These are phyloP conservation scores for Nothocercus nigrocapillus DNA, from an alignment of 2,113 vertebrate species.

Conservation along the genomic window DNA sequence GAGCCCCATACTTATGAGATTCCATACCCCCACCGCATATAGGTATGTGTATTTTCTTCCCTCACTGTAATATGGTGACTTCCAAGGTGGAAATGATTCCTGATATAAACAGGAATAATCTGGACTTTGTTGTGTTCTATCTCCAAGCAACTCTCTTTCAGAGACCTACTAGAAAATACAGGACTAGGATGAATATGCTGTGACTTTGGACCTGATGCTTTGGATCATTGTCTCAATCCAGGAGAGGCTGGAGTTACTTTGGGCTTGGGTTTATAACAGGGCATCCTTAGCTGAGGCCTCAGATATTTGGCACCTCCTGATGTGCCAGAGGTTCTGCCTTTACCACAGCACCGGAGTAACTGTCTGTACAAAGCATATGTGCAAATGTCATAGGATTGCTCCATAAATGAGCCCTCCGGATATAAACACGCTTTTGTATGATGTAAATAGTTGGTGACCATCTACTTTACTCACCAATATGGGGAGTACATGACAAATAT, in stretches of 20 bases:
- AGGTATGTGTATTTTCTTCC: background rate
- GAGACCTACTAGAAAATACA: background rate
- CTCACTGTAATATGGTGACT: background rate
- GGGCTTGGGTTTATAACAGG: background rate
- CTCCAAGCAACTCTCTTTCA: background rate
- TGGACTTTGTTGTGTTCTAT: background rate
- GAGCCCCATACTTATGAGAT: background rate
- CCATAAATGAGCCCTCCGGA: background rate
- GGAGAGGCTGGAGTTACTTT: background rate
- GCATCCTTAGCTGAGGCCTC: background rate
- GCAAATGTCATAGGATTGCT: background rate
- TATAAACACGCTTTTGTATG: background rate
- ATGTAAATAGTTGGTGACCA: background rate
- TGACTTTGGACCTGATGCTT: background rate
- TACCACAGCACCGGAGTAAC: background rate
- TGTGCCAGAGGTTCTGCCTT: background rate
- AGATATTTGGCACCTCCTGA: no score
- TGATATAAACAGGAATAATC: background rate
- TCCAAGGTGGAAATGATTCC: background rate
- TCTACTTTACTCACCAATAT: no score
- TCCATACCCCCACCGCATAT: background rate
- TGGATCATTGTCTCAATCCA: background rate
- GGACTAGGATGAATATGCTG: background rate
- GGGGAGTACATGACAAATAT: background rate
- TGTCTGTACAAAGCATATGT: fast-evolving